Evolutionary conservation across 2,797 vertebrate genomes (phyloP), one percentile per base, ranked within the genome.

Genomic region (Pelobates cultripes): DNA sequence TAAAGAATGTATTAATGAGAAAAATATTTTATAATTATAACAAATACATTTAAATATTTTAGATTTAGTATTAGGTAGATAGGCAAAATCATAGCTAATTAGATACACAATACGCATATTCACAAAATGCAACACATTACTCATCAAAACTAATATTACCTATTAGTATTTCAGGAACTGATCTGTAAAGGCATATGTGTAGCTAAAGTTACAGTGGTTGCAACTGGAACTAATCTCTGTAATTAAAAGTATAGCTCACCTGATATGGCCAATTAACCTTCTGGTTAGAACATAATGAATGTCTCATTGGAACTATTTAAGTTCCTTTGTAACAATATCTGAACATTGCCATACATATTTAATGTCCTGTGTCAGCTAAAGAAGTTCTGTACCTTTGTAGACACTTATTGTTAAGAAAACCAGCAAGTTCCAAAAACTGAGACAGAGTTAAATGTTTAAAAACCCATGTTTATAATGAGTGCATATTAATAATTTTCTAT

Each of bases 181-280:
- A 78, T 79, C 72, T 75, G 77, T 64, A 83, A 78, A 78, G 70
- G 63, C 69, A n/a, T 68, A 75, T 75, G 77, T 83, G 72, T 66
- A 75, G 12, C 70, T 75, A 44, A 75, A 75, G 67, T 70, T 75
- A 28, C 77, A 79, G 67, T 75, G 55, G 77, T 67, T 75, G 77
- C 63, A 79, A 79, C 71, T 79, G 82, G 77, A 84, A 84, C 77
- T 84, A 79, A 84, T 79, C 77, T 79, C 63, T 71, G 72, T 84
- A 84, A 79, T 84, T 84, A 79, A 78, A 84, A 84, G 82, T 79
- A 75, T 75, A 79, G 77, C 77, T 84, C 73, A 75, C 82, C 77
- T 76, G 77, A 71, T 84, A 84, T 79, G 82, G 77, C 77, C 82
- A 79, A 84, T 84, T 84, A 75, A 84, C 82, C 82, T 84, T 84